Evolutionary conservation across 2,113 vertebrate genomes (phyloP), one percentile per base, ranked within the genome.

Genomic region (Antechinus flavipes): DNA sequence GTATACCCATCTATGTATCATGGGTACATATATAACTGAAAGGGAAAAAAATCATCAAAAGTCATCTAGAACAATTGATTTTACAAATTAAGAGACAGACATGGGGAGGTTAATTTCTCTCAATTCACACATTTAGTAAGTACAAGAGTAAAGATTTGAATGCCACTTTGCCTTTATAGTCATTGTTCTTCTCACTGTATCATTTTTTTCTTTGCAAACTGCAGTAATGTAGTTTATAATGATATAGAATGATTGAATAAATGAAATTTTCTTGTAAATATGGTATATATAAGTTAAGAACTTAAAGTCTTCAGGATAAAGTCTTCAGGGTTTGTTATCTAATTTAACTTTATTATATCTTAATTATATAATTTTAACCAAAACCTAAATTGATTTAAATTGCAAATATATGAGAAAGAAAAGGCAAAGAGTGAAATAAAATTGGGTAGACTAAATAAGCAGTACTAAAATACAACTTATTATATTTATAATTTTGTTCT

Each of bases 281-380:
- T 55, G 47, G 26, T 35, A n/a, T 94, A 54, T n/a, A 53, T 50
- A 16, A 46, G 0, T 6, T 46, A 49, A n/a, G 7, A 26, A 9
- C 22, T 93, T 93, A 42, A 97, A 95, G 27, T 53, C 42, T 89
- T 24, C 53, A 54, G 10, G 68, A 61, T 35, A 90, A 35, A 91
- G 49, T 90, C 49, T 49, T 49, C 49, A 49, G 54, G 56, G 54
- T 54, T 42, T 93, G 6, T 91, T 93, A 52, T 52, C 35, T 68
- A 16, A 27, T 58, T 30, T 91, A 76, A 56, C 42, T 91, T 89
- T 93, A 27, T 68, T 25, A 0, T 55, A 8, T 76, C 27, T 84
- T 95, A 11, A 58, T 9, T 58, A 12, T 14, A 5, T 53, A n/a
- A 3, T 54, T 97, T 94, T 95, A 58, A 94, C 68, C 4, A 47